Conservation (phyloP, 2,888 invertebrate species). For the Euphydryas editha region DNA sequence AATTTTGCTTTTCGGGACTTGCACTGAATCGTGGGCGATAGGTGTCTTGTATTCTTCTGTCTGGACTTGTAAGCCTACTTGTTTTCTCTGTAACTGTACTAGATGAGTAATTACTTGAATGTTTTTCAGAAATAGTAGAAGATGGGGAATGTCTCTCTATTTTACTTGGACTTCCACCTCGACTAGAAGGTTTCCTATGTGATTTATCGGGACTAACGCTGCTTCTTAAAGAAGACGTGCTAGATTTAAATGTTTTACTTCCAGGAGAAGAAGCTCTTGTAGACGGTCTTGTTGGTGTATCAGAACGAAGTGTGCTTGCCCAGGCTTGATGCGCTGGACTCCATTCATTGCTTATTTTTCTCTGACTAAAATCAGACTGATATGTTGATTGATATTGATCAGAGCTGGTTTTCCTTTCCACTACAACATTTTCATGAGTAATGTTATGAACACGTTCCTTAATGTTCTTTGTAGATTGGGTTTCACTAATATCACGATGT, state of each 20-base stretch:
- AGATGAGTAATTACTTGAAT: conserved; percentile 61
- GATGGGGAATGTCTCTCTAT: conserved; percentile 66
- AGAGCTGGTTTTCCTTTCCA: conserved; percentile 61
- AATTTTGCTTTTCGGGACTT: conserved; percentile 64
- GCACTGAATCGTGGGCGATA: conserved; percentile 54
- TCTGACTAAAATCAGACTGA: conserved; percentile 82
- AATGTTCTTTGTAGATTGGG: conserved; percentile 40
- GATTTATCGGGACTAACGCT: conserved; percentile 79
- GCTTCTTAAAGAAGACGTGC: conserved; percentile 80
- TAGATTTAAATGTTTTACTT: conserved; percentile 78
- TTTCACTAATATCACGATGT: conserved; percentile 15
- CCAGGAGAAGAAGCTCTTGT: conserved; percentile 83
- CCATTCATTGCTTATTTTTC: conserved; percentile 85
- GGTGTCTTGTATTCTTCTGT: conserved; percentile 55
- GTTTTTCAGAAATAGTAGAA: conserved; percentile 57
- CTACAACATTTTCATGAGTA: conserved; percentile 53
- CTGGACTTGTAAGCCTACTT: conserved; percentile 55
- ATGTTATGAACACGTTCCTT: conserved; percentile 54
- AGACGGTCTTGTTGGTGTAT: conserved; percentile 82
- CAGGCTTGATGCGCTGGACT: conserved; percentile 91
- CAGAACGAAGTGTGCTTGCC: conserved; percentile 87
- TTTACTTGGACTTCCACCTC: conserved; percentile 62
- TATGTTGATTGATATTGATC: conserved; percentile 85
- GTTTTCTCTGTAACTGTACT: conserved; percentile 60
- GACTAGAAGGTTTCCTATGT: conserved; percentile 63